phyloP scores from a whole-genome alignment of 2,113 vertebrate species.

The Cyrtonyx montezumae region DNA sequence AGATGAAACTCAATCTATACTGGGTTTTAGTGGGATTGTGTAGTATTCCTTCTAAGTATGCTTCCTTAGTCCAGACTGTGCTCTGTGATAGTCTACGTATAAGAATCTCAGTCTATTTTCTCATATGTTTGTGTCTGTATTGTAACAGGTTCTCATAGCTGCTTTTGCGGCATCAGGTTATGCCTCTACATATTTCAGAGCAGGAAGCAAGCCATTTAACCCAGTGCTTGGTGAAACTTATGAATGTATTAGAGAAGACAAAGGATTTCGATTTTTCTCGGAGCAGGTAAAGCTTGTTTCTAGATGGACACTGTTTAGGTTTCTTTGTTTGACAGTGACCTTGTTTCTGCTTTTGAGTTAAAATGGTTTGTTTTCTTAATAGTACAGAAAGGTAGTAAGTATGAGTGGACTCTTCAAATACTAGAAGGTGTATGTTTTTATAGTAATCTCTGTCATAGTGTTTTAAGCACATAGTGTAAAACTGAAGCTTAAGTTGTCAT shows the following conservation, averaged over 20 bases:
- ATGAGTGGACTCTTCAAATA: neutral
- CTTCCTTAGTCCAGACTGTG: neutral
- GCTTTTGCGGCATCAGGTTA: constrained; percentile 98
- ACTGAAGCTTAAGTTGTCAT: neutral
- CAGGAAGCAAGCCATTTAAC: constrained; percentile 99
- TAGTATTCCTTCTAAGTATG: neutral
- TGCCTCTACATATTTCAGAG: constrained; percentile 96
- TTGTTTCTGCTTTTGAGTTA: neutral
- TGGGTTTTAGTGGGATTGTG: neutral
- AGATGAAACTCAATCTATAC: neutral
- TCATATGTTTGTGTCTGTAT: constrained; percentile 16
- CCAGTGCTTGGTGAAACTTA: constrained; percentile 97
- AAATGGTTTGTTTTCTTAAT: neutral
- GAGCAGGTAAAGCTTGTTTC: constrained; percentile 87
- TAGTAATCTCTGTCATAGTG: neutral
- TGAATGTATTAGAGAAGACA: constrained; percentile 98
- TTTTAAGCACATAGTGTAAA: neutral
- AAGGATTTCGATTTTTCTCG: constrained; percentile 97
- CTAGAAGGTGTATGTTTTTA: neutral
- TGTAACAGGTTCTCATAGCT: constrained; percentile 90
- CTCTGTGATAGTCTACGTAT: neutral
- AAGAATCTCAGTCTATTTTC: neutral
- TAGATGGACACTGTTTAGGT: neutral
- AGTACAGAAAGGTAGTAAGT: neutral
- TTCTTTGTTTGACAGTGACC: neutral